phyloP scores from a whole-genome alignment of 2,113 vertebrate genomes.

The Oryzias woworae region DNA sequence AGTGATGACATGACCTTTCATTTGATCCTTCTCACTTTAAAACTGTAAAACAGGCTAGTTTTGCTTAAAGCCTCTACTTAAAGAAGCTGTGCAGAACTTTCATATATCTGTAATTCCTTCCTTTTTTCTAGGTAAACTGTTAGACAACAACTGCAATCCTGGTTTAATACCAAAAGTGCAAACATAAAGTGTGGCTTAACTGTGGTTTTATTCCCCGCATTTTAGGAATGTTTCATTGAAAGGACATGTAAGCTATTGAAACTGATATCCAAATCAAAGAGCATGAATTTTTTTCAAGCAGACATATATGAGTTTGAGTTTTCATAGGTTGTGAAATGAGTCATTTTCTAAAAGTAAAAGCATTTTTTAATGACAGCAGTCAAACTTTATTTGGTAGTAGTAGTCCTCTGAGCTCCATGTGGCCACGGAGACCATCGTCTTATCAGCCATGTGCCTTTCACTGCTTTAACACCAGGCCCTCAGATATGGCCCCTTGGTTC shows the following conservation, averaged over 20 bases:
- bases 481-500: slow-evolving; percentile 59
- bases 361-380: background rate
- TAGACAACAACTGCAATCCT: background rate
- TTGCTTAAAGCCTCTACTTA: background rate
- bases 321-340: no score
- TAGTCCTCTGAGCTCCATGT: slow-evolving; percentile 15
- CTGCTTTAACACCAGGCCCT: slow-evolving; percentile 56
- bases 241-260: no score
- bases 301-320: no score
- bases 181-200: no score
- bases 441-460: slow-evolving; percentile 57
- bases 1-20: background rate
- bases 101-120: background rate
- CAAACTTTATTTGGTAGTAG: background rate
- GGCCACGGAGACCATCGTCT: slow-evolving; percentile 31
- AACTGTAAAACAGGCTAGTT: background rate
- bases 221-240: no score
- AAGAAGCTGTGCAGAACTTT: background rate
- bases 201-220: no score
- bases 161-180: background rate
- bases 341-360: no score
- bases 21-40: background rate
- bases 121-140: background rate
- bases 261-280: no score
- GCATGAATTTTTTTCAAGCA: no score